Evolutionary conservation across 1,140 invertebrate species (phyloP).

Genomic region (Meloidogyne exigua): DNA sequence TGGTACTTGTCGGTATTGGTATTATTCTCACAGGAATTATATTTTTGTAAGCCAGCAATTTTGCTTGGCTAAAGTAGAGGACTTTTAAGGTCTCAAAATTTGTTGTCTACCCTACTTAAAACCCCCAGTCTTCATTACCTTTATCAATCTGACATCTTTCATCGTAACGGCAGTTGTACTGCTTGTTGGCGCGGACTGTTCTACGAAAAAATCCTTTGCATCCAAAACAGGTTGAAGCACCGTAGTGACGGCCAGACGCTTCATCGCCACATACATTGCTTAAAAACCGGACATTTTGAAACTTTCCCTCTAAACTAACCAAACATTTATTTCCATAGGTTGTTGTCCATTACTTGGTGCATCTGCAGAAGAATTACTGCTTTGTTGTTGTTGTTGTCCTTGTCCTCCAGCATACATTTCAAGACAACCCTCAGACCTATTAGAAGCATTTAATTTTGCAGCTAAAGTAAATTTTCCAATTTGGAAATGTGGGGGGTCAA

Average conservation of each 20-base stretch:
- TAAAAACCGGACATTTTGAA: constrained; percentile 5
- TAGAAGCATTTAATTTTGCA: neutral
- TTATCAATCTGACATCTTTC: constrained; percentile 62
- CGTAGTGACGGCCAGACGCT: constrained; percentile 68
- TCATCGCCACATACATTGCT: constrained; percentile 68
- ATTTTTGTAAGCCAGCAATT: neutral
- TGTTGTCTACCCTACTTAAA: no score
- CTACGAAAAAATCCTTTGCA: constrained; percentile 66
- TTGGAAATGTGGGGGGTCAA: neutral
- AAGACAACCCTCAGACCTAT: constrained; percentile 22
- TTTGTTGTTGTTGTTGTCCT: constrained; percentile 21
- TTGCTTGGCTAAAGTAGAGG: neutral
- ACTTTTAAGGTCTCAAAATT: no score
- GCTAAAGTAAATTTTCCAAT: neutral
- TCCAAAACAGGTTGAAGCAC: constrained; percentile 67
- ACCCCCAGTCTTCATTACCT: no score
- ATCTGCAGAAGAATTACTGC: neutral
- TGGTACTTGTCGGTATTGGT: no score
- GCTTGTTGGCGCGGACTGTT: constrained; percentile 59
- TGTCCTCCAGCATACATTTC: constrained; percentile 18
- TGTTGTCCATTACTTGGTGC: neutral
- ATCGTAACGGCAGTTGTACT: constrained; percentile 59
- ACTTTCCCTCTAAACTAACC: neutral
- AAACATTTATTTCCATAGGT: constrained; percentile 19
- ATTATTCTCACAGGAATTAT: no score